Conservation (phyloP, 2,797 vertebrate species). For the Lithobates sylvaticus region DNA sequence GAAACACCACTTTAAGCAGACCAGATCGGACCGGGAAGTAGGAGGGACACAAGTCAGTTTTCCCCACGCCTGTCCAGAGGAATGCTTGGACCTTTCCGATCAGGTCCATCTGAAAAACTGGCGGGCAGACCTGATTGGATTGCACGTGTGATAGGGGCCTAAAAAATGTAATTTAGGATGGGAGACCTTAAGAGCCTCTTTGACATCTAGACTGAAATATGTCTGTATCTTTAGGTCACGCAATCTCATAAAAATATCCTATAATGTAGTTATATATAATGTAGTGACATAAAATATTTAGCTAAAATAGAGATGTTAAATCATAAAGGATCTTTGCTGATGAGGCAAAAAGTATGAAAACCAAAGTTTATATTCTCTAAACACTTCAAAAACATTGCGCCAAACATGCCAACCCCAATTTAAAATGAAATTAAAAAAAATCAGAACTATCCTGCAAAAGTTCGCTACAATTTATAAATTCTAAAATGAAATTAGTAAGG, state of each 20-base stretch:
- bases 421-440: neutral
- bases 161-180: too few species aligned
- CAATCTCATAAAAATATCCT: slow-evolving; percentile 7
- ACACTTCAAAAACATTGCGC: slow-evolving; percentile 60
- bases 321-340: neutral
- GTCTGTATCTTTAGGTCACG: neutral
- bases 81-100: too few species aligned
- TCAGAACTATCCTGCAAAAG: slow-evolving; percentile 5
- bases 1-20: too few species aligned
- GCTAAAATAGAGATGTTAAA: neutral
- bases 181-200: too few species aligned
- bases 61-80: too few species aligned
- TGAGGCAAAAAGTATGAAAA: slow-evolving; percentile 20
- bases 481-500: slow-evolving; percentile 71
- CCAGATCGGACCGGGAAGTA: too few species aligned
- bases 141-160: too few species aligned
- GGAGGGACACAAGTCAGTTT: too few species aligned
- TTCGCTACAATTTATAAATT: slow-evolving; percentile 76
- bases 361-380: slow-evolving; percentile 71
- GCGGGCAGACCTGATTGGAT: too few species aligned
- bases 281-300: neutral
- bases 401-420: neutral
- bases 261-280: neutral
- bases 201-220: too few species aligned
- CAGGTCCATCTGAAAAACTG: too few species aligned